Evolutionary conservation across 2,888 invertebrate genomes (phyloP), one percentile per base, ranked within the genome.

Genomic region (Hipparchia semele): DNA sequence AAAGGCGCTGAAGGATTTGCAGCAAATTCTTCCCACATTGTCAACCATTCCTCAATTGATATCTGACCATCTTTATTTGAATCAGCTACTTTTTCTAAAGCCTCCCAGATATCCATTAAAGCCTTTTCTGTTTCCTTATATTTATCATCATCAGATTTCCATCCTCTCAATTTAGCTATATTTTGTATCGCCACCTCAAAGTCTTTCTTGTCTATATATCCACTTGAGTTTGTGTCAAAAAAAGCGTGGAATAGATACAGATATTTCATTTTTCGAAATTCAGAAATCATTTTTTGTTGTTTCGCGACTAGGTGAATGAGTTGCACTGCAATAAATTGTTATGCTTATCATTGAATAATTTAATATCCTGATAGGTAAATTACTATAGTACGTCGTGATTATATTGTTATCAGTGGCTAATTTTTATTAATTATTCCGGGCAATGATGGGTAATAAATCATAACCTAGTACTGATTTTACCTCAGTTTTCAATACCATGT

Each of bases 201-300:
- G 88, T 97, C 97, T 85, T 96, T 96, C 85, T 96, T 95, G 86
- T 97, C 97, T 82, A 97, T 97, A 79, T 96, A 96, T 65, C 97
- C 97, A 88, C 97, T 97, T 83, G 96, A 95, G 90, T 97, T 97
- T 79, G 96, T 96, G 94, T 97, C 97, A 83, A 97, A 97, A 90
- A 97, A 97, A 74, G 96, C 96, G 53, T 80, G 76, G 9, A 79
- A 80, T 0, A 80, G 64, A 33, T 78, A 79, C 1, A 96, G 90
- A 96, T 96, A 82, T 94, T 94, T 83, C 95, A 95, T 92, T 96
- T 97, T 96, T 84, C 97, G 96, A 90, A 97, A 97, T 82, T 96
- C 96, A 76, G 97, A 96, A 87, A 97, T 95, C 86, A 82, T 79
- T 68, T 23, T 71, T 77, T 68, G 59, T 10, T 61, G 54, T 61